Evolutionary conservation across 2,797 vertebrate species (phyloP).

Genomic region (Vipera latastei): DNA sequence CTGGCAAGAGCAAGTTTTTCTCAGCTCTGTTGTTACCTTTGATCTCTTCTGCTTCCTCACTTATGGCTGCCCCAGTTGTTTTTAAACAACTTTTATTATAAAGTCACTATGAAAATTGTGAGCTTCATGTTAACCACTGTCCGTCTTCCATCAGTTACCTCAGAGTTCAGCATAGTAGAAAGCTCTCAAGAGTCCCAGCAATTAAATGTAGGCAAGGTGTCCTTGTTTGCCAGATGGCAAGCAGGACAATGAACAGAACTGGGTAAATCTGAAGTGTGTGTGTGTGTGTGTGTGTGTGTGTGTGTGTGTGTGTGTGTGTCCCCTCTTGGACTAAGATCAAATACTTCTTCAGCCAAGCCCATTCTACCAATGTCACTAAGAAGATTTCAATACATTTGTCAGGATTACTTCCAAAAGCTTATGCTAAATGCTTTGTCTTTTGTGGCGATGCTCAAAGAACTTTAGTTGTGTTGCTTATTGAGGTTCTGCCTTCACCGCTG

Average conservation of each 20-base stretch:
- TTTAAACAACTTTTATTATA: not conserved
- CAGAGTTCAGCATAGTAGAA: not conserved
- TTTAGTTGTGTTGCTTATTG: not conserved
- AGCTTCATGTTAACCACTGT: not conserved
- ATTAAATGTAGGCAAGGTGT: not conserved
- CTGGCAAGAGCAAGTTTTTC: not conserved
- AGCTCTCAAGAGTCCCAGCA: not conserved
- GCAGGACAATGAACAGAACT: not conserved
- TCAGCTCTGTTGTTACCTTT: not conserved
- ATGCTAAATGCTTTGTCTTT: not conserved
- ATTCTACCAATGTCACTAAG: not conserved
- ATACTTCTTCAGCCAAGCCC: not conserved
- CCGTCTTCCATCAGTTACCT: not conserved
- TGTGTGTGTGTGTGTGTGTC: accelerated
- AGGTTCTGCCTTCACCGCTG: not conserved
- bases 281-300: no score
- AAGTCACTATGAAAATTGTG: not conserved
- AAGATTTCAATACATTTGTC: not conserved
- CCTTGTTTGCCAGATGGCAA: not conserved
- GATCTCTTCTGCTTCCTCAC: not conserved
- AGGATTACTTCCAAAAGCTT: not conserved
- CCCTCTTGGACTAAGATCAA: not conserved
- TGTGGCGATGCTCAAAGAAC: not conserved
- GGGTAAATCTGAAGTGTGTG: not conserved
- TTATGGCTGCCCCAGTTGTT: not conserved